phyloP scores from a whole-genome alignment of 2,797 vertebrate species.

The Hoplostethus atlanticus region DNA sequence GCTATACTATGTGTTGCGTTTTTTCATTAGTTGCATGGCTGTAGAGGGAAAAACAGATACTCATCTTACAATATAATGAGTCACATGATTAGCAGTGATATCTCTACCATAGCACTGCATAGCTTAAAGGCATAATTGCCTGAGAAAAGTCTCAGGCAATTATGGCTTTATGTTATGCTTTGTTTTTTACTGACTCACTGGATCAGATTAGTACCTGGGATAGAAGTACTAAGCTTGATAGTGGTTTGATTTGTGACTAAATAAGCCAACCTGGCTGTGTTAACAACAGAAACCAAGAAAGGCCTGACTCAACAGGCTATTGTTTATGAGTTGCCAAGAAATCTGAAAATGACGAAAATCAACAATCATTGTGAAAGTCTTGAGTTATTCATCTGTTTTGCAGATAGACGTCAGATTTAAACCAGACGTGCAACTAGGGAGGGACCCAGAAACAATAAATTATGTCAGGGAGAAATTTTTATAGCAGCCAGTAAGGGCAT shows the following conservation, averaged over 20 bases:
- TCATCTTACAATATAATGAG: too few relatives aligned
- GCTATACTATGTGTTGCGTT: neutral
- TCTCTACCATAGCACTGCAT: too few relatives aligned
- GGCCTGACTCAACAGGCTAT: neutral
- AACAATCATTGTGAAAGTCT: neutral
- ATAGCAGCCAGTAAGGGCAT: neutral
- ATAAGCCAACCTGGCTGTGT: too few relatives aligned
- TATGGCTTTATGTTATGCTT: too few relatives aligned
- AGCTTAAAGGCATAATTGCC: too few relatives aligned
- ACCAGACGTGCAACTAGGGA: neutral
- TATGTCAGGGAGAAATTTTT: neutral
- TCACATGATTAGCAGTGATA: too few relatives aligned
- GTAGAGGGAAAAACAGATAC: neutral
- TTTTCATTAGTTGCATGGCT: neutral
- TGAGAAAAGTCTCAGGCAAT: too few relatives aligned
- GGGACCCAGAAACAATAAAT: neutral
- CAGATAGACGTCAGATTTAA: neutral
- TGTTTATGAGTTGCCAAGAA: neutral
- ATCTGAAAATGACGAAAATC: neutral
- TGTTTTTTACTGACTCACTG: neutral
- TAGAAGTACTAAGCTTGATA: too few relatives aligned
- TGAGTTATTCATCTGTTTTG: constrained; percentile 1
- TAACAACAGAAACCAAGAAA: neutral
- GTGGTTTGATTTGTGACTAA: too few relatives aligned
- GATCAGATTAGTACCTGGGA: neutral